phyloP scores from a whole-genome alignment of 1,140 invertebrate species.

The Macrotrachela quadricornifera region DNA sequence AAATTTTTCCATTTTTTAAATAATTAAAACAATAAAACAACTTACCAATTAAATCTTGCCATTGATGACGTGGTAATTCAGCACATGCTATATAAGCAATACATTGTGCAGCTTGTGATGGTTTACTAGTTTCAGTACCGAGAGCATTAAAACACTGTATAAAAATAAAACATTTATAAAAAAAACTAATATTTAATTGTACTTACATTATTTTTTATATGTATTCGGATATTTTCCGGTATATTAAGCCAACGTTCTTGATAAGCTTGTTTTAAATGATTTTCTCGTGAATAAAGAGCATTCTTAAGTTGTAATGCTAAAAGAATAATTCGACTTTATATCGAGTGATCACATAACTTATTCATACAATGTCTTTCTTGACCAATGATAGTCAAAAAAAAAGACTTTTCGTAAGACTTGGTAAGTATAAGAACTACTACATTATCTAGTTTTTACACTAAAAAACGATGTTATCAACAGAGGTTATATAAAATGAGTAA shows the following conservation, averaged over 20 bases:
- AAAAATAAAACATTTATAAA: no score
- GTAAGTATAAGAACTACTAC: no score
- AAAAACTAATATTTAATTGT: no score
- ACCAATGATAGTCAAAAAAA: no score
- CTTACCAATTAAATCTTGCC: slow-evolving; percentile 53
- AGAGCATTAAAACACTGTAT: slow-evolving; percentile 62
- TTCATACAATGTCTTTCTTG: no score
- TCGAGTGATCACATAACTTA: no score
- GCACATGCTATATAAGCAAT: slow-evolving; percentile 91
- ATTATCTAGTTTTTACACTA: no score
- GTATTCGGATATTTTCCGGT: slow-evolving; percentile 56
- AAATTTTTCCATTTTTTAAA: no score
- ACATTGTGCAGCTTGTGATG: slow-evolving; percentile 91
- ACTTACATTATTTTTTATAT: slow-evolving; percentile 68
- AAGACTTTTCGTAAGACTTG: no score
- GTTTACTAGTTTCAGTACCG: slow-evolving; percentile 72
- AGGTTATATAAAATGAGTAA: no score
- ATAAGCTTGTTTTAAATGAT: slow-evolving; percentile 51
- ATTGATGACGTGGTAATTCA: slow-evolving; percentile 55
- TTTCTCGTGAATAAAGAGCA: slow-evolving; percentile 85
- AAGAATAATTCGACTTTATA: neutral
- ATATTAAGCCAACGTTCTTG: slow-evolving; percentile 75
- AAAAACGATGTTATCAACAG: no score
- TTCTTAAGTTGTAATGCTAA: slow-evolving; percentile 74
- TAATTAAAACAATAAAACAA: no score